phyloP scores from a whole-genome alignment of 2,888 invertebrate genomes.

The Shargacucullia verbasci region DNA sequence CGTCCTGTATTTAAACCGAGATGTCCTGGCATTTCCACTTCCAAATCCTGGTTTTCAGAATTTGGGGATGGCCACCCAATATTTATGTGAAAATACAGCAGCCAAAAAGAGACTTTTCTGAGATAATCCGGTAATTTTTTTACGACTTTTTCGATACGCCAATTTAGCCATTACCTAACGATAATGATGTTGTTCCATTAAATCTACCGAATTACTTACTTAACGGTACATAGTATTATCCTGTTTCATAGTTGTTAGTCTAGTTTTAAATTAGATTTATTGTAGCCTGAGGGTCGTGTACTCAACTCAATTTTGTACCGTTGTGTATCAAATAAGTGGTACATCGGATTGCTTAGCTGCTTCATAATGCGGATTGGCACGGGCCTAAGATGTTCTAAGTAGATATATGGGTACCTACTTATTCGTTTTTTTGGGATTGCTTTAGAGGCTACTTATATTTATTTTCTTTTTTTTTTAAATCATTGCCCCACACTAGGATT shows the following conservation, averaged over 20 bases:
- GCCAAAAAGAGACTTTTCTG: neutral
- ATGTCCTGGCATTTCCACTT: too few species aligned
- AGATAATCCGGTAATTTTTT: neutral
- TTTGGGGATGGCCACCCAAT: too few species aligned
- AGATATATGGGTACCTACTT: too few species aligned
- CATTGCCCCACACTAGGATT: too few species aligned
- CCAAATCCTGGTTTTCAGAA: too few species aligned
- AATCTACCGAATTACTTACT: slow-evolving; percentile 27
- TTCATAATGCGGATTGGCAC: slow-evolving; percentile 27
- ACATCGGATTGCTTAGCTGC: slow-evolving; percentile 28
- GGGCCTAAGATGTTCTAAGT: neutral
- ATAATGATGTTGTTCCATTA: slow-evolving; percentile 27
- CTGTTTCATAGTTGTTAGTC: slow-evolving; percentile 22
- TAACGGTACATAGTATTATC: slow-evolving; percentile 44
- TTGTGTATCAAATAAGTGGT: slow-evolving; percentile 40
- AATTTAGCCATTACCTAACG: slow-evolving; percentile 18
- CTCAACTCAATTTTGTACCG: slow-evolving; percentile 40
- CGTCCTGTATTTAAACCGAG: too few species aligned
- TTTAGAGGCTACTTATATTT: too few species aligned
- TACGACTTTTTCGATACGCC: slow-evolving; percentile 11
- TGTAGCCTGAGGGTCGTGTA: slow-evolving; percentile 29
- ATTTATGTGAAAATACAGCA: too few species aligned
- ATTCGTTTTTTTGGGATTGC: too few species aligned
- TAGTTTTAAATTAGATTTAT: slow-evolving; percentile 43
- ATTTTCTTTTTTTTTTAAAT: too few species aligned